Base-by-base conservation (phyloP, 1,140 invertebrate species). In the Papilio glaucus region DNA sequence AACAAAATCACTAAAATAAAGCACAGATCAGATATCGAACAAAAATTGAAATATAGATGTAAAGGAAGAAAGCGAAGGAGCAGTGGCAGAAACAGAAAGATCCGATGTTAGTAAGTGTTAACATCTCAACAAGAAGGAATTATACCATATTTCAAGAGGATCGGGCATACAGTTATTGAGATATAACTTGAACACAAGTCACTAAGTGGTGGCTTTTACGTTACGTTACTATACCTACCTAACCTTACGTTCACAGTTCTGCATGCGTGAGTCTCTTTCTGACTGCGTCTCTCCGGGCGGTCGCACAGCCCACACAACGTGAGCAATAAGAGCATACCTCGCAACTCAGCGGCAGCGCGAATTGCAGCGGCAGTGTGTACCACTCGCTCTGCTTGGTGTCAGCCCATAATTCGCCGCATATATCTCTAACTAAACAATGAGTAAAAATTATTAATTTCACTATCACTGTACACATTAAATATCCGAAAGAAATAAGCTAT, bases 201-300 rank as follows among this genome's bases (percentile, higher is more conserved):
- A n/a, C n/a, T n/a, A n/a, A n/a, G n/a, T n/a, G n/a, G n/a, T n/a
- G n/a, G n/a, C n/a, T n/a, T n/a, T n/a, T n/a, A n/a, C n/a, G n/a
- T n/a, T n/a, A n/a, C n/a, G n/a, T n/a, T n/a, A 24, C 1, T 60
- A 41, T 57, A 21, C n/a, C 18, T 39, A 61, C 45, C 68, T 69
- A n/a, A 98, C 98, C 96, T 98, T 98, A 91, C 96, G 94, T 87
- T 98, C 98, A 0, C 97, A 97, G 73, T 95, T 95, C 1, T 97
- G 97, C 94, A 98, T 96, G 69, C 97, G 94, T 79, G 95, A 95
- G 91, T 98, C 97, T 49, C 98, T 90, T 13, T 94, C 94, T 77
- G 96, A 96, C 86, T 98, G 95, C 0, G 97, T 97, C 88, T 98
- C 97, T 0, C 97, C 97, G 0, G 97, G 97, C 0, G 96, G 95